Conservation (phyloP, 2,113 vertebrate genomes). For the Reinhardtius hippoglossoides region DNA sequence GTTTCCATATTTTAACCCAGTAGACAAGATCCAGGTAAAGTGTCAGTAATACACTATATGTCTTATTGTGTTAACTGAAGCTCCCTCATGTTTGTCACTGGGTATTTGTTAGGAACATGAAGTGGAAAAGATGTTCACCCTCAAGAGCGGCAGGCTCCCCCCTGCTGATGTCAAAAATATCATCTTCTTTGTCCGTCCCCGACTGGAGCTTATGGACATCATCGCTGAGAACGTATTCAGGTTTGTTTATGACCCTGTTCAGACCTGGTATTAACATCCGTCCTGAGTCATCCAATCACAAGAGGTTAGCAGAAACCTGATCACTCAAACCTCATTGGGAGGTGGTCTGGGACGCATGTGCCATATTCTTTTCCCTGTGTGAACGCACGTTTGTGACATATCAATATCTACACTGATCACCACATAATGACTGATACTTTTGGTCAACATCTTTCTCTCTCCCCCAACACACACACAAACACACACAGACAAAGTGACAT, state of each 20-base stretch:
- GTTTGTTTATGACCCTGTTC: conserved; percentile 68
- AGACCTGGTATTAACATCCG: neutral
- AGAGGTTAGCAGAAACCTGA: no score
- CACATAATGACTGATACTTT: no score
- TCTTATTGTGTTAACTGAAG: neutral
- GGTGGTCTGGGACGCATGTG: no score
- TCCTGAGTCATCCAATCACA: no score
- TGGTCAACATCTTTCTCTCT: no score
- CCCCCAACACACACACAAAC: no score
- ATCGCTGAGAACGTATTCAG: conserved; percentile 93
- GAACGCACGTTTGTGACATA: no score
- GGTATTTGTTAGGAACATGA: conserved; percentile 90
- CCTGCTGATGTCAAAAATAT: conserved; percentile 95
- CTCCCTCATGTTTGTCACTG: neutral
- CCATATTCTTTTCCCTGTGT: no score
- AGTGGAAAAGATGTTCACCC: conserved; percentile 99
- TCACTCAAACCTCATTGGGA: no score
- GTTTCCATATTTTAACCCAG: no score
- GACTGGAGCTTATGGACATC: conserved; percentile 96
- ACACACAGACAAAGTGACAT: neutral
- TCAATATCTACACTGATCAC: no score
- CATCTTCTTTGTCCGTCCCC: conserved; percentile 96
- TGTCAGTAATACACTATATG: neutral
- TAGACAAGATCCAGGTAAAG: neutral
- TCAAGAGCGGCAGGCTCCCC: conserved; percentile 91